Percentiles rank a stretch among this genome's conserved stretches.
Evolutionary conservation across 2,888 invertebrate species (phyloP).

Genomic region (Pseudococcus jackbeardsleyi): DNA sequence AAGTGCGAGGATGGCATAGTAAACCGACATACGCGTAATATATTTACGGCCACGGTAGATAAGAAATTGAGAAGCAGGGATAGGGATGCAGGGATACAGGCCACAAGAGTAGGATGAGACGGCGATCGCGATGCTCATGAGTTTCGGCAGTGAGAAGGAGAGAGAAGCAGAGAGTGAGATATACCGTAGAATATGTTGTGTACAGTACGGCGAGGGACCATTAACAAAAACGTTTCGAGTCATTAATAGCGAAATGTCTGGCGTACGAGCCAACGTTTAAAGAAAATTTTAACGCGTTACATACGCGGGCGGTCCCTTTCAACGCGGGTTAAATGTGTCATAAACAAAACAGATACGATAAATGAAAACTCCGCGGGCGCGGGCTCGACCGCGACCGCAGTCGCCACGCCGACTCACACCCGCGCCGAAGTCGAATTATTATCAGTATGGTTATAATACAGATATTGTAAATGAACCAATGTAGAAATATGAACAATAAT

Average conservation of each 20-base stretch:
- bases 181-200: not conserved
- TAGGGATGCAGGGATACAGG: not conserved
- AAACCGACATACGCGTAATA: not conserved
- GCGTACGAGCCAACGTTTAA: conserved; percentile 49
- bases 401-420: no score
- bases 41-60: not conserved
- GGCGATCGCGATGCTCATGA: not conserved
- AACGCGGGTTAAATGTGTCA: conserved; percentile 55
- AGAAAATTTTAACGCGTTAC: conserved; percentile 51
- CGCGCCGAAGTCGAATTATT: no score
- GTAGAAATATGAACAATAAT: no score
- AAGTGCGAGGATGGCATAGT: not conserved
- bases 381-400: not conserved
- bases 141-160: not conserved
- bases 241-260: conserved; percentile 56
- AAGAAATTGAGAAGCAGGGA: not conserved
- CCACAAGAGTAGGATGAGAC: not conserved
- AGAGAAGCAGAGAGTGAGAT: no score
- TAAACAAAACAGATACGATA: conserved; percentile 41
- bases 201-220: conserved; percentile 11
- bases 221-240: conserved; percentile 56
- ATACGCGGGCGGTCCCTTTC: conserved; percentile 53
- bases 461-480: no score
- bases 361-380: conserved; percentile 3
- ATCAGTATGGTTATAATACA: no score